A percentile compares a stretch with the other conserved stretches of the same genome.
These are phyloP conservation scores for Glandiceps talaboti DNA, from an alignment of 53 echinoderm and acorn worm genomes.

Conservation along the genomic window DNA sequence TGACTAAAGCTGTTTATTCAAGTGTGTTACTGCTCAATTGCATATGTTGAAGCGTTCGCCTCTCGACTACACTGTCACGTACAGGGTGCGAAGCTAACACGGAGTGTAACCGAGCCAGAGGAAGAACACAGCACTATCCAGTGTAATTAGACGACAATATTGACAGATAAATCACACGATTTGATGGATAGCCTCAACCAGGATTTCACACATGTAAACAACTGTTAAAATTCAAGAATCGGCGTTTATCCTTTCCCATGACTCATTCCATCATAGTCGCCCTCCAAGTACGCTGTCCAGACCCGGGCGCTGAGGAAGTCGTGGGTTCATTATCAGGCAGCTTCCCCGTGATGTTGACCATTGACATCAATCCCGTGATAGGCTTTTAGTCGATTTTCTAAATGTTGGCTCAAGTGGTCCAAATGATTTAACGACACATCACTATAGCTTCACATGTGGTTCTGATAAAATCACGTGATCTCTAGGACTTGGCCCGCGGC, in stretches of 20 bases:
- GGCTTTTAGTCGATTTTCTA: neutral
- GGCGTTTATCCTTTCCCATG: neutral
- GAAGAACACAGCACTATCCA: neutral
- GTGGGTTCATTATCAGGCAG: no score
- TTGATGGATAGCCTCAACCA: neutral
- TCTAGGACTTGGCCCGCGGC: neutral
- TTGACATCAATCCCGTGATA: neutral
- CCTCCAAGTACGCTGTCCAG: neutral
- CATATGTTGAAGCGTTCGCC: neutral
- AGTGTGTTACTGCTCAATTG: neutral
- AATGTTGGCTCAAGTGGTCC: neutral
- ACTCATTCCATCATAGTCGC: neutral
- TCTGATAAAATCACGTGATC: neutral
- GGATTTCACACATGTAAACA: neutral
- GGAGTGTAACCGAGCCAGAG: neutral
- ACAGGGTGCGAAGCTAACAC: neutral
- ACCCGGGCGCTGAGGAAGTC: neutral
- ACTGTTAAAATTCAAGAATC: neutral
- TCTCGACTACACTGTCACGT: neutral
- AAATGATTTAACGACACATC: neutral
- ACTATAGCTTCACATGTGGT: neutral
- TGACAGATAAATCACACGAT: neutral
- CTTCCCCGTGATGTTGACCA: neutral
- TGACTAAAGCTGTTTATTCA: neutral
- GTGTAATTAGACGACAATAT: neutral